A percentile compares a stretch with the other conserved stretches of the same genome.
phyloP scores from a whole-genome alignment of 2,113 vertebrate species.

The Ammospiza caudacuta region DNA sequence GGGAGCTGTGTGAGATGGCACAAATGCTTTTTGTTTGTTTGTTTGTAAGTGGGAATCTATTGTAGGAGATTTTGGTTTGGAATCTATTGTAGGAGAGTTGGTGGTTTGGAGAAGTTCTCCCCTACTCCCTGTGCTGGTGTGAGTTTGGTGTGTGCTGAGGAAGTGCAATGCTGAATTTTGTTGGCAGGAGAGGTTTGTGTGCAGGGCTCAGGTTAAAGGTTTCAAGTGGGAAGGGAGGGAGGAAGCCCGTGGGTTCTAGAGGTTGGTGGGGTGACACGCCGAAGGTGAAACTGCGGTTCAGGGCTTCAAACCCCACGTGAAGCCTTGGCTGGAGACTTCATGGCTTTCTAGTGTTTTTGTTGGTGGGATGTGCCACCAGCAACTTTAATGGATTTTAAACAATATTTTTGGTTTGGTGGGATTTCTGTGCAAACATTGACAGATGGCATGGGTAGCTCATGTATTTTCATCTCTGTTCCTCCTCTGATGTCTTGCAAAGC shows the following conservation, averaged over 20 bases:
- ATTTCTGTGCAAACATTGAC: constrained; percentile 49
- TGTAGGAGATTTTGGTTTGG: neutral
- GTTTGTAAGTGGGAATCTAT: neutral
- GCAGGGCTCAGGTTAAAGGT: neutral
- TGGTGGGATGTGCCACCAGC: constrained; percentile 27
- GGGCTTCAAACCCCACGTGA: neutral
- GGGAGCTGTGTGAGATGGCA: neutral
- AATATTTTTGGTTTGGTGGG: constrained; percentile 53
- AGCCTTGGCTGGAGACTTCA: neutral
- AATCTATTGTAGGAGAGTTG: neutral
- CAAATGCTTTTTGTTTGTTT: neutral
- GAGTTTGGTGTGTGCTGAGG: neutral
- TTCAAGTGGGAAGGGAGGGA: constrained; percentile 11
- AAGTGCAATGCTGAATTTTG: neutral
- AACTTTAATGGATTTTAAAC: constrained; percentile 35
- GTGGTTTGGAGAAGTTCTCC: neutral
- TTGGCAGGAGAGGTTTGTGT: neutral
- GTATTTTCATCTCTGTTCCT: constrained; percentile 41
- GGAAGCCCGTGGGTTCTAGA: constrained; percentile 22
- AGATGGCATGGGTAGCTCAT: constrained; percentile 33
- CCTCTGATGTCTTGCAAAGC: neutral
- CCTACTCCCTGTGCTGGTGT: neutral
- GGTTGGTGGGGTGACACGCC: accelerated
- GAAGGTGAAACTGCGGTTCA: neutral
- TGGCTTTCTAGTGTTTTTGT: constrained; percentile 20